Evolutionary conservation across 1,140 invertebrate species (phyloP).

Genomic region (Xylocopa sonorina): DNA sequence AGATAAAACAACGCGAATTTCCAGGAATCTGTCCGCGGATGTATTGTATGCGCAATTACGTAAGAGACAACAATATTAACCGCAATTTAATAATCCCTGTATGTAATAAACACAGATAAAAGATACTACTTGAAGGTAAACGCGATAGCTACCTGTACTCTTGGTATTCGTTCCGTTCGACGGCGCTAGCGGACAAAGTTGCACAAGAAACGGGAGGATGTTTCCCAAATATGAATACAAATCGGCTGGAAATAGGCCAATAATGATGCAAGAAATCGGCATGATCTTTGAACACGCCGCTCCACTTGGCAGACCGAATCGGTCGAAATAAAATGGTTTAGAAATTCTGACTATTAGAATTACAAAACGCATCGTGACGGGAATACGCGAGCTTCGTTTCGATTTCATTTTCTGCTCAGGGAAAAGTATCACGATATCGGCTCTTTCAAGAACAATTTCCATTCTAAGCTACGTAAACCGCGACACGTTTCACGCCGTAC

Average conservation of each 20-base stretch:
- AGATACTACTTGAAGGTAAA: neutral
- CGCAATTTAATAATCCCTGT: neutral
- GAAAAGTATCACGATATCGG: constrained; percentile 3
- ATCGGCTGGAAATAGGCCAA: constrained; percentile 49
- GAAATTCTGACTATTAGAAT: constrained; percentile 64
- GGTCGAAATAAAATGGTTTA: constrained; percentile 49
- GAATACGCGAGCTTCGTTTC: constrained; percentile 36
- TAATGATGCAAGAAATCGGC: constrained; percentile 49
- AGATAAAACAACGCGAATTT: constrained; percentile 4
- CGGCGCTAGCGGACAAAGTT: neutral
- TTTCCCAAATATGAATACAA: constrained; percentile 47
- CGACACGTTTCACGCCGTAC: neutral
- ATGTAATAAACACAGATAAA: too few relatives aligned
- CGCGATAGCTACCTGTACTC: neutral
- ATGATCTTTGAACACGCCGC: constrained; percentile 9
- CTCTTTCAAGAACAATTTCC: neutral
- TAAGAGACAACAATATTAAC: neutral
- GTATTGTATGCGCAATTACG: neutral
- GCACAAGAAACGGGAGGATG: neutral
- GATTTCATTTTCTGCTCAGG: constrained; percentile 50
- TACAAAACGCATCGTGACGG: constrained; percentile 59
- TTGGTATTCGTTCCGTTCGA: neutral
- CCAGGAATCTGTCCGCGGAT: neutral
- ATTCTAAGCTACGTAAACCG: neutral
- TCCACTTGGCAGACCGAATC: constrained; percentile 41